These are phyloP conservation scores for Thalassarche chlororhynchos DNA, from an alignment of 2,113 vertebrate genomes.

Conservation along the genomic window DNA sequence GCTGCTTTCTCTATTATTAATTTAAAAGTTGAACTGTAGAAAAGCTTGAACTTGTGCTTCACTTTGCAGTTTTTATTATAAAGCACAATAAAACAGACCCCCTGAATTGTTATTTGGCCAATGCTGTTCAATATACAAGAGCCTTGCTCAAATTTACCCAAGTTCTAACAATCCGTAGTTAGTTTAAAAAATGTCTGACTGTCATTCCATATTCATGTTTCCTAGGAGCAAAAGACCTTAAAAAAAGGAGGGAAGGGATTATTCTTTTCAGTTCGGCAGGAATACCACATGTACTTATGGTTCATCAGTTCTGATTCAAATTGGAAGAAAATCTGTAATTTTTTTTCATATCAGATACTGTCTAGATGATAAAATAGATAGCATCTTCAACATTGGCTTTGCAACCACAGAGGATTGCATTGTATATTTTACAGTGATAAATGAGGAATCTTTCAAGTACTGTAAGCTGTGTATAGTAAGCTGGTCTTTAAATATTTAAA, in stretches of 20 bases:
- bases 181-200: neutral
- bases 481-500: slow-evolving; percentile 36
- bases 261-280: neutral
- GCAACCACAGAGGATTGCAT: neutral
- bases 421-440: neutral
- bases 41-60: neutral
- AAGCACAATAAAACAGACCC: neutral
- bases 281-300: neutral
- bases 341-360: neutral
- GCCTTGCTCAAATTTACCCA: neutral
- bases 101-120: neutral
- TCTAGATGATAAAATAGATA: neutral
- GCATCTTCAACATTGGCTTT: neutral
- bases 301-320: neutral
- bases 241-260: neutral
- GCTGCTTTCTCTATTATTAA: neutral
- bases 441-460: neutral
- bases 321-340: neutral
- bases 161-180: neutral
- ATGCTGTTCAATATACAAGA: neutral
- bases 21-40: neutral
- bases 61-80: neutral
- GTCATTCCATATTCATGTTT: neutral
- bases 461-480: neutral
- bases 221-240: neutral